phyloP scores from a whole-genome alignment of 2,888 invertebrate genomes.

The Mesorhabditis belari region DNA sequence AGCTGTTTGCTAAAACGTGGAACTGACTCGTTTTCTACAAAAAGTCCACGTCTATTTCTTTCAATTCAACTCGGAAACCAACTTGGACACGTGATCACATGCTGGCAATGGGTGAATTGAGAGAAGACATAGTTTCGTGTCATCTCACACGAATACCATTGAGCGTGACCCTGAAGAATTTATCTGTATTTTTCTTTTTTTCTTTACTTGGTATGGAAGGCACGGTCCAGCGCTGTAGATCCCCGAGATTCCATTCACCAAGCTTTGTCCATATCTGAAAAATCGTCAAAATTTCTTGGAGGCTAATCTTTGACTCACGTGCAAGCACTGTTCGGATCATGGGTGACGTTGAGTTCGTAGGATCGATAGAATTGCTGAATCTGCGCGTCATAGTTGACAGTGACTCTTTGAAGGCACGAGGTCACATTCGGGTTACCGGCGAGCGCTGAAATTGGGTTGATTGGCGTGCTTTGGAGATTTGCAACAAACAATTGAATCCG shows the following conservation, averaged over 20 bases:
- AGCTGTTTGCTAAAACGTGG: no score
- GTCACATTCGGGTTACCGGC: not conserved
- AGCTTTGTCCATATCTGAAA: not conserved
- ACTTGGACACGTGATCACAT: not conserved
- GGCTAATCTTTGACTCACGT: not conserved
- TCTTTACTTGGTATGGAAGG: not conserved
- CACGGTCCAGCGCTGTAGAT: not conserved
- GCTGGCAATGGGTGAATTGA: not conserved
- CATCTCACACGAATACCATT: not conserved
- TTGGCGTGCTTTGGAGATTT: not conserved
- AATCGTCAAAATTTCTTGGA: not conserved
- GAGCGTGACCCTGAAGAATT: not conserved
- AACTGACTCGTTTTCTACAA: no score
- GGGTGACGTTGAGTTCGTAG: constrained; percentile 1
- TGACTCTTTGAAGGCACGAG: not conserved
- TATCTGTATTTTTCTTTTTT: no score
- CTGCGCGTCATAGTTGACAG: not conserved
- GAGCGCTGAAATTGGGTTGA: not conserved
- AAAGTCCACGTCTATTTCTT: no score
- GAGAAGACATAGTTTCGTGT: not conserved
- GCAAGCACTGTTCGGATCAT: not conserved
- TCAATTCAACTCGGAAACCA: no score
- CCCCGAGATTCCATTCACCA: not conserved
- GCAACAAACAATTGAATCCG: not conserved
- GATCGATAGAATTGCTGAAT: not conserved